A percentile compares a stretch with the other conserved stretches of the same genome.
Conservation (phyloP, 2,797 vertebrate species). For the Lithobates sylvaticus region DNA sequence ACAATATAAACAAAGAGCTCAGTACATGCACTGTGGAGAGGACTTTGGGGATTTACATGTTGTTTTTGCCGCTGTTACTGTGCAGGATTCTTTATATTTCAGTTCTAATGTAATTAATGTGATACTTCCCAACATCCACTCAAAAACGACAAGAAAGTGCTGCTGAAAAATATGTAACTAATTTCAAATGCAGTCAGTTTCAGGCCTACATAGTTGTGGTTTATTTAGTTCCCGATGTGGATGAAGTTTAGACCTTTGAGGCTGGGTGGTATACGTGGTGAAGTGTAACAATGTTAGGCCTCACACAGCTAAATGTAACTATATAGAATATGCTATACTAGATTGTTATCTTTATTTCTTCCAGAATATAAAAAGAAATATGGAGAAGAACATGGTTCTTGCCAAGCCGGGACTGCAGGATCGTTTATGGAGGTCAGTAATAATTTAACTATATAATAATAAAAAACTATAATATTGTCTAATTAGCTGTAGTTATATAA, state of each 20-base stretch:
- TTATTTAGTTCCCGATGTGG: conserved; percentile 56
- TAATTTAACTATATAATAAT: neutral
- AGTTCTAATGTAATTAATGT: conserved; percentile 21
- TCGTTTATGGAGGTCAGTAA: conserved; percentile 93
- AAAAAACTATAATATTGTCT: no score
- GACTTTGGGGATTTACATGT: no score
- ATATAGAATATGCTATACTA: conserved; percentile 74
- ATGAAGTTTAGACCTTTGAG: conserved; percentile 38
- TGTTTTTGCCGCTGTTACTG: neutral
- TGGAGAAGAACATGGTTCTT: conserved; percentile 98
- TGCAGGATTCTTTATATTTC: neutral
- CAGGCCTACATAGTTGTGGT: conserved; percentile 59
- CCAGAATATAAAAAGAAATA: conserved; percentile 98
- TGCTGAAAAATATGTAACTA: conserved; percentile 6
- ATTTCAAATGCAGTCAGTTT: conserved; percentile 41
- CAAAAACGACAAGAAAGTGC: conserved; percentile 12
- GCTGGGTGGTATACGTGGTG: conserved; percentile 3
- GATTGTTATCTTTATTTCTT: conserved; percentile 69
- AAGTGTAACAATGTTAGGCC: conserved; percentile 3
- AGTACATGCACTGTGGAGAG: no score
- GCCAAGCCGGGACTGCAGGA: conserved; percentile 96
- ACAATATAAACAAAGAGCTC: no score
- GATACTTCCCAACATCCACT: conserved; percentile 21
- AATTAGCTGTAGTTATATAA: no score
- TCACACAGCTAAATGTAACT: conserved; percentile 43